These are phyloP conservation scores for Sus cebifrons DNA, from an alignment of 2,797 vertebrate genomes.

Conservation along the genomic window DNA sequence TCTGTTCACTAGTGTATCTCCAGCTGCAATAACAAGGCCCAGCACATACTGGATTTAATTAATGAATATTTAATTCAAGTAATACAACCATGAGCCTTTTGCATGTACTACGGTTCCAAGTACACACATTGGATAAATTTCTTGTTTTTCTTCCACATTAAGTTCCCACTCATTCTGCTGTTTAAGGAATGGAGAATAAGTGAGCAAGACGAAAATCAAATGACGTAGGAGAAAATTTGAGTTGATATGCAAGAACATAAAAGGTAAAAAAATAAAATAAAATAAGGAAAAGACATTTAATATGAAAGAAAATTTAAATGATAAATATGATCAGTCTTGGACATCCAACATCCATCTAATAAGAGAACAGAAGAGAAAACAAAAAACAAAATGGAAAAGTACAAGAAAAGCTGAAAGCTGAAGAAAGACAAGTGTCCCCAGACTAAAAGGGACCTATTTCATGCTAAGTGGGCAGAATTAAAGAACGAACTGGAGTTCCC, in stretches of 20 bases:
- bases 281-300: background rate
- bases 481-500: background rate
- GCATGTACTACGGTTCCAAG: background rate
- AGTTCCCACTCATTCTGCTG: background rate
- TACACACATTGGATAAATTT: background rate
- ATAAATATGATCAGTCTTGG: background rate
- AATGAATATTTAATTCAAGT: conserved; percentile 15
- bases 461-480: background rate
- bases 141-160: background rate
- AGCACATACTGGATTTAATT: background rate
- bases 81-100: background rate
- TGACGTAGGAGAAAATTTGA: background rate
- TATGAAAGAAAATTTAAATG: conserved; percentile 7
- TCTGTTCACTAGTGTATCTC: background rate
- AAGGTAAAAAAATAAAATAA: background rate
- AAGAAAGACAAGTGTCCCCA: background rate
- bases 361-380: background rate
- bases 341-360: background rate
- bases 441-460: background rate
- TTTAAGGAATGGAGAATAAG: background rate
- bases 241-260: background rate
- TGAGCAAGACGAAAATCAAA: background rate
- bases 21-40: background rate
- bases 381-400: background rate
- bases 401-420: background rate